Percentiles rank a stretch among this genome's conserved stretches.
phyloP scores from a whole-genome alignment of 2,888 invertebrate genomes.

The Pammene aurita region DNA sequence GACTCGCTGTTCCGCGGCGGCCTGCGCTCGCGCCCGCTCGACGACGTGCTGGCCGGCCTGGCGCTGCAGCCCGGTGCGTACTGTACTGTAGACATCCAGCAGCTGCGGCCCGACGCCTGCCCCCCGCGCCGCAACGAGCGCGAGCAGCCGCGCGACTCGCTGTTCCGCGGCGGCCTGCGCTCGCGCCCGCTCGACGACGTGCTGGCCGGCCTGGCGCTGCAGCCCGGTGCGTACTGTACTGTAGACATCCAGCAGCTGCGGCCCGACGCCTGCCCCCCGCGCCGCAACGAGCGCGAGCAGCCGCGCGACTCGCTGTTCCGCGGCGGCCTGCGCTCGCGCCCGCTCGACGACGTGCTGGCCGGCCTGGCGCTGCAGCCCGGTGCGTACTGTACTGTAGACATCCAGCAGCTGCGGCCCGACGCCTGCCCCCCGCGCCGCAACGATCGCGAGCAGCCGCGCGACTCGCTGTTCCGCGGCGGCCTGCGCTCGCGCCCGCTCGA shows the following conservation, averaged over 20 bases:
- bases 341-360: constrained; percentile 91
- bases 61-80: constrained; percentile 79
- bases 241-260: too few relatives aligned
- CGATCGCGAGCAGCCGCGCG: constrained; percentile 47
- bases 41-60: constrained; percentile 91
- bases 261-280: too few relatives aligned
- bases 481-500: constrained; percentile 89
- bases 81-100: neutral
- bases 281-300: neutral
- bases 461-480: constrained; percentile 73
- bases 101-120: too few relatives aligned
- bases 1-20: constrained; percentile 74
- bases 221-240: constrained; percentile 60
- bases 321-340: constrained; percentile 85
- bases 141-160: constrained; percentile 61
- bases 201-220: constrained; percentile 88
- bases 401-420: too few relatives aligned
- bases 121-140: too few relatives aligned
- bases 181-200: constrained; percentile 91
- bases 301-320: constrained; percentile 67
- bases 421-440: constrained; percentile 53
- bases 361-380: constrained; percentile 85
- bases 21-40: constrained; percentile 87
- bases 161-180: constrained; percentile 82
- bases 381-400: neutral